Evolutionary conservation across 2,888 invertebrate species (phyloP), one percentile per base, ranked within the genome.

Genomic region (Thymelicus lineola): DNA sequence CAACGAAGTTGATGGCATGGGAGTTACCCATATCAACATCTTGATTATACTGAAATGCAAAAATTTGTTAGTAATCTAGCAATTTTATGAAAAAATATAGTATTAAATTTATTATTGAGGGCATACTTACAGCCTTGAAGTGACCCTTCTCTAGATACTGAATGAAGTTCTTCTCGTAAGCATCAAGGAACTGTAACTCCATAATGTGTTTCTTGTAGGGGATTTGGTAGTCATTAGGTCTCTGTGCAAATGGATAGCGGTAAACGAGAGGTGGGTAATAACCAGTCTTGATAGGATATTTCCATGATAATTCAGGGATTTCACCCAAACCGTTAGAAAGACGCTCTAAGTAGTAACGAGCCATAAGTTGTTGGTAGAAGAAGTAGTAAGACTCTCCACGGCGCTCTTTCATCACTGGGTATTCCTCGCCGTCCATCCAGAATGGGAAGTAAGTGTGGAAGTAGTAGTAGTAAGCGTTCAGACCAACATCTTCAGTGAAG

Each of bases 311-410:
- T 46, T 94, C 91, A 7, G 95, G 93, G 73, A 96, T 94, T 58
- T 94, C 94, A 14, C 95, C 95, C 72, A 96, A 79, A 20, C 94
- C 95, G 75, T 96, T 95, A 45, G 95, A 93, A 68, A 96, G 86
- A 85, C 96, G 95, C 80, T 97, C 96, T 80, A 96, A 85, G 79
- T 95, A 95, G 91, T 96, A 97, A 79, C 96, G 95, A 72, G 96
- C 95, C 77, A 96, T 80, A 14, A 96, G 80, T 84, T 96, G 96
- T 80, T 96, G 95, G 81, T 96, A 95, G 81, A 94, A 91, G 89
- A 94, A 95, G 83, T 95, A 95, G 91, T 95, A 96, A 50, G 94
- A 83, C 85, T 96, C 95, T 72, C 96, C 96, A 73, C 95, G 95
- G 79, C 95, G 93, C 74, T 95, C 94, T 77, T 94, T 95, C 79